Percentiles rank a stretch among this genome's conserved stretches.
Conservation (phyloP, 2,113 vertebrate species). For the Collichthys lucidus region DNA sequence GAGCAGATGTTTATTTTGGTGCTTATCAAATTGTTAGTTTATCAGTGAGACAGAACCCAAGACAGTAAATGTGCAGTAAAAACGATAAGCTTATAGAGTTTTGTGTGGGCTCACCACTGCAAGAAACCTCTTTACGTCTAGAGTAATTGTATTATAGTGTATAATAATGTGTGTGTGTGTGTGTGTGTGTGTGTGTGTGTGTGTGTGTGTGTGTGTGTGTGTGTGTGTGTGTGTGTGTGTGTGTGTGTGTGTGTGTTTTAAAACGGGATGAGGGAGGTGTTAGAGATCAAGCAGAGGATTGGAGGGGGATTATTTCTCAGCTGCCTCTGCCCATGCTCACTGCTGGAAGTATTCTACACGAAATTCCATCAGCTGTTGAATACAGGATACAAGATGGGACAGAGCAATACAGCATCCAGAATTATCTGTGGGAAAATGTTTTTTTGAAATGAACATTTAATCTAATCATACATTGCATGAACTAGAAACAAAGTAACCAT, state of each 20-base stretch:
- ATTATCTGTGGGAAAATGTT: neutral
- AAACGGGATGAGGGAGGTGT: neutral
- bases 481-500: neutral
- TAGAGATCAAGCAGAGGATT: constrained; percentile 36
- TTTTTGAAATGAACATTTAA: too few relatives aligned
- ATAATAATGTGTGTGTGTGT: neutral
- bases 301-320: constrained; percentile 45
- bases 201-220: neutral
- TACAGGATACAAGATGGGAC: neutral
- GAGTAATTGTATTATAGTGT: neutral
- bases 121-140: neutral
- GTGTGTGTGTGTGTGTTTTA: neutral
- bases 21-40: neutral
- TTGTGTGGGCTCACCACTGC: neutral
- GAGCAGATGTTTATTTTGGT: neutral
- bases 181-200: neutral
- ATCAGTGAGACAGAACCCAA: neutral
- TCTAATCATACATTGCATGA: neutral
- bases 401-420: neutral
- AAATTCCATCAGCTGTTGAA: constrained; percentile 56
- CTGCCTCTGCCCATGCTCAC: constrained; percentile 22
- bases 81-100: neutral
- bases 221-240: neutral
- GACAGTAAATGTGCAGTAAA: neutral
- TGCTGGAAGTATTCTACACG: constrained; percentile 19